Conservation (phyloP, 23 tunicate species). For the Styela clava region DNA sequence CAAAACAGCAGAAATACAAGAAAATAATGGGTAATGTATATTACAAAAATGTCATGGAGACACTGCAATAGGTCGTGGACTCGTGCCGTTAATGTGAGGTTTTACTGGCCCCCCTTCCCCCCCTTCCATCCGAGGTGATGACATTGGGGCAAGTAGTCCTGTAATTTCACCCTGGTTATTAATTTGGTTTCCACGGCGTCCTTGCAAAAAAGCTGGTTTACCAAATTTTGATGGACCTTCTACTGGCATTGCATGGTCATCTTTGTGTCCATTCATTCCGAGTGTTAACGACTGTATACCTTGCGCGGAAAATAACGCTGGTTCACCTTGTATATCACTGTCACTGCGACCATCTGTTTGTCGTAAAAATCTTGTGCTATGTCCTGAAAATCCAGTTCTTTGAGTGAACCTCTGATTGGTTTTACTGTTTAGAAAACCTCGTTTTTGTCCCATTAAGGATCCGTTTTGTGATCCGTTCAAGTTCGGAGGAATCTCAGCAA, state of each 20-base stretch:
- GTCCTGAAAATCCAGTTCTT: slow-evolving; percentile 14
- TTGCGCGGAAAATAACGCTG: slow-evolving; percentile 2
- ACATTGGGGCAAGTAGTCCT: slow-evolving; percentile 7
- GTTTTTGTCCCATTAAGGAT: neutral
- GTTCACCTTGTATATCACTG: neutral
- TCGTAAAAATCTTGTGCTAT: slow-evolving; percentile 1
- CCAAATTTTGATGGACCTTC: slow-evolving; percentile 12
- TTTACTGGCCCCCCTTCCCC: neutral
- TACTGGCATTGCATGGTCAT: neutral
- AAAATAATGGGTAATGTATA: neutral
- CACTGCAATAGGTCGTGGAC: slow-evolving; percentile 20
- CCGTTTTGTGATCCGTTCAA: neutral
- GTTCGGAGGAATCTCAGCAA: neutral
- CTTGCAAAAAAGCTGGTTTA: neutral
- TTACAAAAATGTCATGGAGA: slow-evolving; percentile 11
- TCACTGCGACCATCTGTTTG: slow-evolving; percentile 7
- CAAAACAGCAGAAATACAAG: neutral
- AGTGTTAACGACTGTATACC: neutral
- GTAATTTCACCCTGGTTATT: neutral
- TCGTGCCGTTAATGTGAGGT: neutral
- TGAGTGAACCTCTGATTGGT: slow-evolving; percentile 2
- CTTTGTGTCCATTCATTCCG: neutral
- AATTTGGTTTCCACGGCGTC: neutral
- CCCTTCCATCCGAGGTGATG: slow-evolving; percentile 27
- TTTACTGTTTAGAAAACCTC: slow-evolving; percentile 1